Base-by-base conservation (phyloP, 2,888 invertebrate species). In the Pheosia tremula region DNA sequence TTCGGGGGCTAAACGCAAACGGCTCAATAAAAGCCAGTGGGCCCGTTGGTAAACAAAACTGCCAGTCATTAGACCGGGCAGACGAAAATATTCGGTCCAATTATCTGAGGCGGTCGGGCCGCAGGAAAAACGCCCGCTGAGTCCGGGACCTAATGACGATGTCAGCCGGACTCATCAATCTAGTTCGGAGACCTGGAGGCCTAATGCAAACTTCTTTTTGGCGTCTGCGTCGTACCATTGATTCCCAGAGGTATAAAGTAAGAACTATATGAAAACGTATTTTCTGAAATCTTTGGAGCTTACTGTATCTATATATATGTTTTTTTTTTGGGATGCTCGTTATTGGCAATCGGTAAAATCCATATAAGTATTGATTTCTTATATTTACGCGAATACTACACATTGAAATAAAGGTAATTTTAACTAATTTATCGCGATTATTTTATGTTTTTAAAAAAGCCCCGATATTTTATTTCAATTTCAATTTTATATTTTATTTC, bases 71-170 rank as follows among this genome's bases (percentile, higher is more conserved):
- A 92, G 86, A 87, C 82, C 75, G 86, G 79, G 77, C 86, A 86
- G 85, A 84, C 84, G 87, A 89, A 89, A 91, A 89, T 88, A 89
- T 90, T 90, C 84, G 84, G 83, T 86, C 87, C 91, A 92, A 92
- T 92, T 91, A 91, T 91, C 86, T 85, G 77, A 77, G 72, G 78
- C 74, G 72, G 71, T 68, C 74, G 79, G 77, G 73, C 76, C 75
- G 79, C 63, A 75, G 81, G 84, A 86, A 91, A 90, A 90, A 89
- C 85, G 83, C 77, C 78, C 76, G 82, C 73, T 77, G 82, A 80
- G 83, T 79, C 81, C 82, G 78, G 76, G 69, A 86, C 89, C 89
- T 91, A 91, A 93, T 91, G 91, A 91, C 88, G 88, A 86, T 87
- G 90, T 91, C 90, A 87, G 85, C 75, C 79, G 75, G 77, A 82